Evolutionary conservation across 2,113 vertebrate species (phyloP).

Genomic region (Colaptes auratus): DNA sequence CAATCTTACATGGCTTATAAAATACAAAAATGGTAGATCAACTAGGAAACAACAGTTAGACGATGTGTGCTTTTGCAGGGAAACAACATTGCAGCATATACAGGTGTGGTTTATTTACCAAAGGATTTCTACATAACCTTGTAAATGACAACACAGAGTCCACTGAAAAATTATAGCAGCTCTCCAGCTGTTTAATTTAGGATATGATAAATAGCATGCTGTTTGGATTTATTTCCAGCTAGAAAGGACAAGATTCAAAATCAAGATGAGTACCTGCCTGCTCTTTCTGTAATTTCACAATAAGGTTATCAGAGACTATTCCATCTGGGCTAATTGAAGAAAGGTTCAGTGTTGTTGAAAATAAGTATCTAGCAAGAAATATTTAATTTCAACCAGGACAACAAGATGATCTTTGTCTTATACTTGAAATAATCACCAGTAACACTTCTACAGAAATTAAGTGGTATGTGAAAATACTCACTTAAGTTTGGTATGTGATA

Average conservation of each 20-base stretch:
- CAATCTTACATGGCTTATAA: not conserved
- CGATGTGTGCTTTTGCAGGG: not conserved
- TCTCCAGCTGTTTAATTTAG: conserved; percentile 50
- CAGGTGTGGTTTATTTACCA: not conserved
- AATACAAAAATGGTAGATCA: not conserved
- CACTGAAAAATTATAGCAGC: conserved; percentile 45
- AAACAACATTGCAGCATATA: not conserved
- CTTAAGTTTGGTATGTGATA: not conserved
- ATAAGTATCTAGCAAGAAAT: not conserved
- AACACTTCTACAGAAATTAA: not conserved
- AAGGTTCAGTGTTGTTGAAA: conserved; percentile 6
- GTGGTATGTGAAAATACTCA: not conserved
- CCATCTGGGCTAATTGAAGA: conserved; percentile 12
- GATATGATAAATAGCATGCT: conserved; percentile 39
- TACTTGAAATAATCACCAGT: not conserved
- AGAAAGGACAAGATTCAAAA: conserved; percentile 14
- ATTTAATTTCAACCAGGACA: conserved; percentile 5
- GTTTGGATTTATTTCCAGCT: conserved; percentile 12
- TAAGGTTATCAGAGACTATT: conserved; percentile 6
- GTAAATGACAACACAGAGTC: conserved; percentile 2
- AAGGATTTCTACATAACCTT: conserved; percentile 48
- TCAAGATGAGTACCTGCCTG: not conserved
- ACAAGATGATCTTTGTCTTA: not conserved
- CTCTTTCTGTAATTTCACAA: conserved; percentile 19
- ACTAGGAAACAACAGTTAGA: not conserved